A percentile compares a stretch with the other conserved stretches of the same genome.
These are phyloP conservation scores for Chloroceryle amazona DNA, from an alignment of 2,797 vertebrate species.

Conservation along the genomic window DNA sequence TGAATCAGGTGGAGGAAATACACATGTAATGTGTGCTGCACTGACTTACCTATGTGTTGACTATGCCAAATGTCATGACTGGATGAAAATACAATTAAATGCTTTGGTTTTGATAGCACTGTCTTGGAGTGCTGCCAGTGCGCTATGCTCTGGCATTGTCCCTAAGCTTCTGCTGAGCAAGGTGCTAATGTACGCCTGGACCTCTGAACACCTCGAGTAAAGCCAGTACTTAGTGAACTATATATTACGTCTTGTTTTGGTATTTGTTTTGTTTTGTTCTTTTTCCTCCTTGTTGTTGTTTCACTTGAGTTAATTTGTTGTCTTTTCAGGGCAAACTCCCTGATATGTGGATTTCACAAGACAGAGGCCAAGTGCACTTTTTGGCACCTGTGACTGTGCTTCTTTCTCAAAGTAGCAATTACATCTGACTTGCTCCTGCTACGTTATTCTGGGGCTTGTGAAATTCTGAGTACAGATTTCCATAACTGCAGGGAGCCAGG, in stretches of 20 bases:
- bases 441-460: neutral
- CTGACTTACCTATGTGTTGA: neutral
- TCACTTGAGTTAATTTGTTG: neutral
- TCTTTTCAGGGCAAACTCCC: neutral
- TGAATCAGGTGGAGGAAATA: neutral
- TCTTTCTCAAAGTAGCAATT: neutral
- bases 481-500: neutral
- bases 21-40: neutral
- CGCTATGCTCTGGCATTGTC: neutral
- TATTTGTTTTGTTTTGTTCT: neutral
- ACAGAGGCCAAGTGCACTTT: neutral
- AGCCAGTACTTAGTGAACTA: neutral
- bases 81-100: neutral
- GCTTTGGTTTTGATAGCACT: neutral
- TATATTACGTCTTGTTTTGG: neutral
- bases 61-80: neutral
- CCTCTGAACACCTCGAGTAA: neutral
- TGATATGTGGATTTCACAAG: neutral
- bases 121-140: neutral
- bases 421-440: neutral
- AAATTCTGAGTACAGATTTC: neutral
- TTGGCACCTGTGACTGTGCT: neutral
- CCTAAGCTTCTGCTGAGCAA: neutral
- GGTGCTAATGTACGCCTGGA: neutral
- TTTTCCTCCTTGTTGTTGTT: neutral